phyloP scores from a whole-genome alignment of 2,113 vertebrate species.

The Channa maculata region DNA sequence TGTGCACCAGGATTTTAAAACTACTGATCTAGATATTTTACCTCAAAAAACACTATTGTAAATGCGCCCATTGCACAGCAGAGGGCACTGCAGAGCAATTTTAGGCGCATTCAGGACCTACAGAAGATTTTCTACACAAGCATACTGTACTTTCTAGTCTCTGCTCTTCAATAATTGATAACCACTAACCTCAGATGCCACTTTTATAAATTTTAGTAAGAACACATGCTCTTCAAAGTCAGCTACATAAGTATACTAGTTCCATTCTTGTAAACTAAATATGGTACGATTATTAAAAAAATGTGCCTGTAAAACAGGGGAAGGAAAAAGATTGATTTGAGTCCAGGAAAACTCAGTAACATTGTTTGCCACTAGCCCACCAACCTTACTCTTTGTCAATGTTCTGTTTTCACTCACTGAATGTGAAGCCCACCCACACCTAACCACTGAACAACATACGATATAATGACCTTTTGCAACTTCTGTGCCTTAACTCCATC shows the following conservation, averaged over 20 bases:
- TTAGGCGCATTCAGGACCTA: neutral
- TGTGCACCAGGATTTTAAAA: too few relatives aligned
- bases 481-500: conserved; percentile 5
- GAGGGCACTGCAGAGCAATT: conserved; percentile 9
- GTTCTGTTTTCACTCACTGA: neutral
- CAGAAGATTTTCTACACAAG: neutral
- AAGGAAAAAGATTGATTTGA: too few relatives aligned
- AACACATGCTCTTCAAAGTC: neutral
- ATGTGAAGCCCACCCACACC: too few relatives aligned
- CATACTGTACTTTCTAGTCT: neutral
- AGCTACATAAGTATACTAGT: too few relatives aligned
- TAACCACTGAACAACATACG: neutral
- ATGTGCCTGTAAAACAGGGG: too few relatives aligned
- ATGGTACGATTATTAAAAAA: too few relatives aligned
- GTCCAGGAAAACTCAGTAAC: too few relatives aligned
- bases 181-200: neutral
- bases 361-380: too few relatives aligned
- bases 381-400: neutral
- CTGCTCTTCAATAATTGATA: neutral
- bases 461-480: conserved; percentile 2
- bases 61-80: neutral
- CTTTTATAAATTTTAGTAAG: neutral
- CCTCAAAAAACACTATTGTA: conserved; percentile 8
- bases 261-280: too few relatives aligned
- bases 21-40: too few relatives aligned